Conservation (phyloP, 2,797 vertebrate genomes). For the Ptychobarbus kaznakovi region DNA sequence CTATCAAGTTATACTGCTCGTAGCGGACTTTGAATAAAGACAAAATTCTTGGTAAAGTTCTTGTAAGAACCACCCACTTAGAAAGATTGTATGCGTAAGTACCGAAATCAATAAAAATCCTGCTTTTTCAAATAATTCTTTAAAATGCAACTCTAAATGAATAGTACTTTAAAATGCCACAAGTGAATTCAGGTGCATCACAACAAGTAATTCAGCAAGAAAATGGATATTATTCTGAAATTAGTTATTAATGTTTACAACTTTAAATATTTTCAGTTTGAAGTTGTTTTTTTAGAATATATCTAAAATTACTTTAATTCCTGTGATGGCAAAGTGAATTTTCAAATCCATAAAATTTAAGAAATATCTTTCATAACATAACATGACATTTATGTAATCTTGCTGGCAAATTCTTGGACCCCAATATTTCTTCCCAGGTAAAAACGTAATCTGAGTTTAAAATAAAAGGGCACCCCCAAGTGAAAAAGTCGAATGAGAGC, state of each 20-base stretch:
- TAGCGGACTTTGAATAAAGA: not conserved
- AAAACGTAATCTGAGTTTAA: too few species aligned
- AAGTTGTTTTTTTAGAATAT: not conserved
- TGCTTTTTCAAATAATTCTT: not conserved
- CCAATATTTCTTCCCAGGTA: too few species aligned
- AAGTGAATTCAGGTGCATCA: not conserved
- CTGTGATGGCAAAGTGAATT: not conserved
- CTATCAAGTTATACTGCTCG: constrained; percentile 1
- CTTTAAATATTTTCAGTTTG: not conserved
- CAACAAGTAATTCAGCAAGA: not conserved
- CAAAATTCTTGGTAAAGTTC: not conserved
- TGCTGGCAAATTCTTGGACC: too few species aligned
- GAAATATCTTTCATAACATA: not conserved
- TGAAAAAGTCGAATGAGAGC: too few species aligned
- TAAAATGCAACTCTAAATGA: not conserved
- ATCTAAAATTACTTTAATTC: not conserved
- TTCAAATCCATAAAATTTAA: not conserved
- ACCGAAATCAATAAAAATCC: not conserved
- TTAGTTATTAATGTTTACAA: not conserved
- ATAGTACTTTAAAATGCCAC: not conserved
- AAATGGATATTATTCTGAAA: not conserved
- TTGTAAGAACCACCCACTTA: not conserved
- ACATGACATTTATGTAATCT: too few species aligned
- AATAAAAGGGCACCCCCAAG: too few species aligned
- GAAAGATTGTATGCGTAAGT: too few species aligned